phyloP scores from a whole-genome alignment of 2,113 vertebrate genomes.

The Morphnarchus princeps region DNA sequence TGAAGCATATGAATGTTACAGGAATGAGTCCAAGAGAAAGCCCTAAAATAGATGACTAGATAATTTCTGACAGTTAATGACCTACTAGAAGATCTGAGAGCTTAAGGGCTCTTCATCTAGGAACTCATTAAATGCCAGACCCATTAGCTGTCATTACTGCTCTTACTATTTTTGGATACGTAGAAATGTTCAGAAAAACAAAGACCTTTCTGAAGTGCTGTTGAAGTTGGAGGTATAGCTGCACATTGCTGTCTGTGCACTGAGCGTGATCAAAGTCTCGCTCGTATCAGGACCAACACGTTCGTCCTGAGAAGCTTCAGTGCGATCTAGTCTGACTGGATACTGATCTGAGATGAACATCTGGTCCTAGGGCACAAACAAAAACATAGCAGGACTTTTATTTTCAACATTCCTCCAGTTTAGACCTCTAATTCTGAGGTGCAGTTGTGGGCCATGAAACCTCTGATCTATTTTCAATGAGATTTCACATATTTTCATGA shows the following conservation, averaged over 20 bases:
- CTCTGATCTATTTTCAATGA: neutral
- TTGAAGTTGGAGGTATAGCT: neutral
- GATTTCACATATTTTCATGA: neutral
- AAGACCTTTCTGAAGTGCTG: neutral
- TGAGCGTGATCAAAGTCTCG: neutral
- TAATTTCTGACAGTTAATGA: conserved; percentile 31
- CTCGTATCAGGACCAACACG: neutral
- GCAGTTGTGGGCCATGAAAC: neutral
- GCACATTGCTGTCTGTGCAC: neutral
- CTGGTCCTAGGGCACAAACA: neutral
- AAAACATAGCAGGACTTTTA: neutral
- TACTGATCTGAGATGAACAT: neutral
- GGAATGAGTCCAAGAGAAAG: neutral
- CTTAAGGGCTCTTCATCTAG: conserved; percentile 1
- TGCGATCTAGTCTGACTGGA: neutral
- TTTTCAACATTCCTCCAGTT: neutral
- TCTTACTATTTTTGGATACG: neutral
- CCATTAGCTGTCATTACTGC: neutral
- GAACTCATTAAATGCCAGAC: conserved; percentile 7
- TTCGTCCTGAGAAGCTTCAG: neutral
- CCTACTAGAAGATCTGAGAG: neutral
- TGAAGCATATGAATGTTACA: neutral
- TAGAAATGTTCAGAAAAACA: neutral
- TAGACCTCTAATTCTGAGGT: neutral
- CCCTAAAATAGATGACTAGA: neutral